Evolutionary conservation across 2,797 vertebrate species (phyloP).

Genomic region (Geotrypetes seraphini): DNA sequence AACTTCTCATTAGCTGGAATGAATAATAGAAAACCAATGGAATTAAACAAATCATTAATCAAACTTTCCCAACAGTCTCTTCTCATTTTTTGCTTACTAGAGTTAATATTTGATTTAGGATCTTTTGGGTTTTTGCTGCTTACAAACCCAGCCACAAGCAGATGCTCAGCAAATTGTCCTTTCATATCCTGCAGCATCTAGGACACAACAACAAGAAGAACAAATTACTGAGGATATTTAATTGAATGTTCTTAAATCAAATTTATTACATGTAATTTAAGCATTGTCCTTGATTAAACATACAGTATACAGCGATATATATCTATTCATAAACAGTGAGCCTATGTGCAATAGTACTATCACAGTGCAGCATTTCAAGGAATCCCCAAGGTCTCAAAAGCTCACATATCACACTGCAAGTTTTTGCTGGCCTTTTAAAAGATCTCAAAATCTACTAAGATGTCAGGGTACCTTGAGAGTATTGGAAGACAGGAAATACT

Average conservation of each 20-base stretch:
- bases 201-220: neutral
- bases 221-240: too few relatives aligned
- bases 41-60: neutral
- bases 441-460: too few relatives aligned
- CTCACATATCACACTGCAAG: too few relatives aligned
- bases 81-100: constrained; percentile 48
- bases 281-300: too few relatives aligned
- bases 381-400: too few relatives aligned
- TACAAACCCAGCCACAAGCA: constrained; percentile 82
- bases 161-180: constrained; percentile 89
- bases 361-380: too few relatives aligned
- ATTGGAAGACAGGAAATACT: constrained; percentile 89
- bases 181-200: constrained; percentile 98
- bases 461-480: constrained; percentile 85
- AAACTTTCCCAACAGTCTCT: neutral
- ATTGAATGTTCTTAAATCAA: too few relatives aligned
- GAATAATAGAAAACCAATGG: neutral
- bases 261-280: too few relatives aligned
- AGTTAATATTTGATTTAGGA: constrained; percentile 83
- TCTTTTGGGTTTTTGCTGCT: constrained; percentile 79
- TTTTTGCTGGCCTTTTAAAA: too few relatives aligned
- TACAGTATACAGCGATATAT: too few relatives aligned
- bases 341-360: too few relatives aligned
- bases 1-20: constrained; percentile 86
- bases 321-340: too few relatives aligned